Evolutionary conservation across 2,888 invertebrate genomes (phyloP).

Genomic region (Eilema sororculum): DNA sequence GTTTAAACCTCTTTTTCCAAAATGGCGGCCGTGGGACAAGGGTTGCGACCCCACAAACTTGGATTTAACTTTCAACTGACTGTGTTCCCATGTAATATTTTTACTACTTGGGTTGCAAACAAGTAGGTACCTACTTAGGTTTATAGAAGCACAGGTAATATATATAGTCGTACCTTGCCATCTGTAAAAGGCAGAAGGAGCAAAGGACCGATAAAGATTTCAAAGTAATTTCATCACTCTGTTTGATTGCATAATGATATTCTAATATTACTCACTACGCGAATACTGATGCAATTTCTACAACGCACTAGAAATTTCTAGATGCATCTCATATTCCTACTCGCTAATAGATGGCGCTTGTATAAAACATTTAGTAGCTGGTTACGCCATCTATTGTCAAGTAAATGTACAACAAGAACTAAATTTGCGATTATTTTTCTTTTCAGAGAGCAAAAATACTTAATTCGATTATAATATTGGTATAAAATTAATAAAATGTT

Average conservation of each 20-base stretch:
- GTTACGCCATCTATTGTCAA: not conserved
- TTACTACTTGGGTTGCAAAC: no score
- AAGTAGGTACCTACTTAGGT: no score
- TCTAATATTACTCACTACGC: not conserved
- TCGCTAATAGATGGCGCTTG: not conserved
- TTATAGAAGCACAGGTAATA: no score
- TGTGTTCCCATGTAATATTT: no score
- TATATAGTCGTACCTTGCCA: not conserved
- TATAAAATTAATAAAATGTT: not conserved
- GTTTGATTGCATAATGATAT: slow-evolving; percentile 18
- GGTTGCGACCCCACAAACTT: no score
- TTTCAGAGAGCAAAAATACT: not conserved
- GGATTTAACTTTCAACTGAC: no score
- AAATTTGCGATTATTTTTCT: no score
- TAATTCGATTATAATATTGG: not conserved
- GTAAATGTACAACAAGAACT: not conserved
- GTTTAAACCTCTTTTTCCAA: no score
- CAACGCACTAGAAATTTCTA: slow-evolving; percentile 3
- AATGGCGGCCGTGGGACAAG: no score
- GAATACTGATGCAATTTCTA: not conserved
- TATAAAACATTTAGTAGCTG: not conserved
- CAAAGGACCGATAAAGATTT: not conserved
- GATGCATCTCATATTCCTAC: not conserved
- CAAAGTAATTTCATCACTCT: slow-evolving; percentile 9
- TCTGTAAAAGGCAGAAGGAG: not conserved